Evolutionary conservation across 2,888 invertebrate genomes (phyloP).

Genomic region (Mesodorylaimus sp.): DNA sequence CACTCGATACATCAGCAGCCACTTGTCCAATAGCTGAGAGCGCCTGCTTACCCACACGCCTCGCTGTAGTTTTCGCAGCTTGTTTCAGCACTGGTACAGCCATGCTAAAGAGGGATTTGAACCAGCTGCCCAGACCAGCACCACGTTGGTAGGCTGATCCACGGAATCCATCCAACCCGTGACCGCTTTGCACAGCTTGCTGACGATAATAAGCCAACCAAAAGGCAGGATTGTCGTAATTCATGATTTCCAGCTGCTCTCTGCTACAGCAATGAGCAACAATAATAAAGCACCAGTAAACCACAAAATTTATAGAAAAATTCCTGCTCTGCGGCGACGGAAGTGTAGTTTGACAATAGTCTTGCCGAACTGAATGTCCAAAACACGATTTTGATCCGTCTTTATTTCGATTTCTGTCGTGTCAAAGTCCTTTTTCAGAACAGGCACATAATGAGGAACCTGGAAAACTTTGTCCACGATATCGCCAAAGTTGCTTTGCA

Average conservation of each 20-base stretch:
- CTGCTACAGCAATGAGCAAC: too few relatives aligned
- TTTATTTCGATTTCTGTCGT: background rate
- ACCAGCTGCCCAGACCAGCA: slow-evolving; percentile 3
- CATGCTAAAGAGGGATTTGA: background rate
- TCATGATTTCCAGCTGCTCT: too few relatives aligned
- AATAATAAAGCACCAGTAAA: too few relatives aligned
- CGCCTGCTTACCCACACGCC: background rate
- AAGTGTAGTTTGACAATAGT: slow-evolving; percentile 7
- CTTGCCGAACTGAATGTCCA: slow-evolving; percentile 3
- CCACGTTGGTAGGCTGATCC: slow-evolving; percentile 4
- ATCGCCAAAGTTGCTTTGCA: background rate
- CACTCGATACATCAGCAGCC: background rate
- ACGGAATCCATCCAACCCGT: background rate
- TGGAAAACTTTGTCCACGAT: background rate
- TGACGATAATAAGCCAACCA: too few relatives aligned
- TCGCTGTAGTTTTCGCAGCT: slow-evolving; percentile 1
- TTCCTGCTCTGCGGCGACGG: background rate
- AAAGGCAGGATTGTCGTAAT: too few relatives aligned
- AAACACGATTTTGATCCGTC: background rate
- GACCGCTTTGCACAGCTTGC: slow-evolving; percentile 3
- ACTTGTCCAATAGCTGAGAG: background rate
- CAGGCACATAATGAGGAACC: slow-evolving; percentile 1
- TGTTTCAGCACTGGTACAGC: background rate
- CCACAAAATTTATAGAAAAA: too few relatives aligned
- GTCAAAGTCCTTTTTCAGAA: background rate